Percentiles rank a stretch among this genome's conserved stretches.
Evolutionary conservation across 2,113 vertebrate species (phyloP).

Genomic region (Tauraco erythrolophus): DNA sequence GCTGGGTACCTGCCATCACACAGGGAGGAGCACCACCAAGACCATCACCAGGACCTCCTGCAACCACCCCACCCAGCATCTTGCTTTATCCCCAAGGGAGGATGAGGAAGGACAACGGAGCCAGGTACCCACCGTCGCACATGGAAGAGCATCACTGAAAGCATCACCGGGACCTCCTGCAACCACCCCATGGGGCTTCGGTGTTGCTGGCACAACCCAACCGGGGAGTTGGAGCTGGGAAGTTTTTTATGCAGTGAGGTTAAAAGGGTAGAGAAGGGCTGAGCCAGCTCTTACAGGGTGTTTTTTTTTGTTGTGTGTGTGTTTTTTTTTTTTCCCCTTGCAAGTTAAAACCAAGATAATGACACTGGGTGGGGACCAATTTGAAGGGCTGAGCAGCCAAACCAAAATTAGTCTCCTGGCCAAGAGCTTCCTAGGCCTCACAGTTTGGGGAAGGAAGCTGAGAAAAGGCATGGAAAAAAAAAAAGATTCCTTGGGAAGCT

Average conservation of each 20-base stretch:
- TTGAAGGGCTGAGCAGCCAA: constrained; percentile 77
- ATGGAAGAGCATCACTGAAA: background rate
- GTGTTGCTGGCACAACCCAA: background rate
- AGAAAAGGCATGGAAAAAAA: constrained; percentile 60
- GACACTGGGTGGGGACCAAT: constrained; percentile 88
- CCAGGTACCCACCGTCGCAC: rapidly evolving
- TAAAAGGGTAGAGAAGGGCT: constrained; percentile 57
- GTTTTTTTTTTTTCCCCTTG: constrained; percentile 44
- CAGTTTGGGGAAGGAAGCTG: constrained; percentile 77
- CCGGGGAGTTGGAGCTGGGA: background rate
- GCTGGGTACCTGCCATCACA: rapidly evolving
- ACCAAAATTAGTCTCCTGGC: constrained; percentile 88
- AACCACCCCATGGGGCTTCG: background rate
- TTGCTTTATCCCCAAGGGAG: background rate
- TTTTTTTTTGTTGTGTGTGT: no score
- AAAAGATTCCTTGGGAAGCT: constrained; percentile 60
- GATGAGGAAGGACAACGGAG: background rate
- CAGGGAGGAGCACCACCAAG: background rate
- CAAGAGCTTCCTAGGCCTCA: constrained; percentile 88
- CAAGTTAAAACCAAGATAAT: constrained; percentile 91
- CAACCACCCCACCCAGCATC: background rate
- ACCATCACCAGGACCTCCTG: background rate
- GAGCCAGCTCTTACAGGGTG: constrained; percentile 45
- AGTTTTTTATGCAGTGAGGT: background rate
- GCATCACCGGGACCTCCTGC: background rate